Percentiles rank a stretch among this genome's conserved stretches.
Evolutionary conservation across 2,888 invertebrate genomes (phyloP).

Genomic region (Rhamnusium bicolor): DNA sequence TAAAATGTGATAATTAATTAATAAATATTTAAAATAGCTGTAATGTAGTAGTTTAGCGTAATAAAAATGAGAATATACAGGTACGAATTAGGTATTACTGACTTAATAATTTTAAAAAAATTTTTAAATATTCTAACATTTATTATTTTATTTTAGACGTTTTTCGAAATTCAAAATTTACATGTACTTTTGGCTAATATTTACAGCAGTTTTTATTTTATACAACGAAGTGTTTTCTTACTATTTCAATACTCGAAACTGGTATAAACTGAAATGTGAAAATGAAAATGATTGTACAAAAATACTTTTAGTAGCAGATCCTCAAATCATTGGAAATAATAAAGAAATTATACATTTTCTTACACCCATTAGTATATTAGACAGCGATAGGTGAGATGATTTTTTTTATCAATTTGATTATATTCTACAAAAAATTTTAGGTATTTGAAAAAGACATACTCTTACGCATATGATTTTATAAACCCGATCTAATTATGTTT

Average conservation of each 20-base stretch:
- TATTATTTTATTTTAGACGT: slow-evolving; percentile 19
- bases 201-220: slow-evolving; percentile 42
- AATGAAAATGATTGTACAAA: slow-evolving; percentile 64
- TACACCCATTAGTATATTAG: slow-evolving; percentile 85
- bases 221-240: slow-evolving; percentile 66
- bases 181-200: slow-evolving; percentile 35
- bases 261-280: slow-evolving; percentile 63
- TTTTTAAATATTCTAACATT: no score
- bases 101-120: background rate
- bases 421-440: slow-evolving; percentile 71
- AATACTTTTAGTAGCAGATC: slow-evolving; percentile 83
- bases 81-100: background rate
- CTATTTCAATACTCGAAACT: slow-evolving; percentile 61
- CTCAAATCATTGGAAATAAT: slow-evolving; percentile 90
- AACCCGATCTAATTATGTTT: slow-evolving; percentile 90
- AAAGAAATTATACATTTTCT: slow-evolving; percentile 79
- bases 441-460: slow-evolving; percentile 86
- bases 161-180: slow-evolving; percentile 17
- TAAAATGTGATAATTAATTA: background rate
- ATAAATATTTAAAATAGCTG: background rate
- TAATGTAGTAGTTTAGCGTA: background rate
- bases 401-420: background rate
- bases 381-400: slow-evolving; percentile 85
- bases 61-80: background rate
- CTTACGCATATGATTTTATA: slow-evolving; percentile 79